Evolutionary conservation across 2,888 invertebrate species (phyloP), one percentile per base, ranked within the genome.

Genomic region (Drosophila nr. perissopoda): DNA sequence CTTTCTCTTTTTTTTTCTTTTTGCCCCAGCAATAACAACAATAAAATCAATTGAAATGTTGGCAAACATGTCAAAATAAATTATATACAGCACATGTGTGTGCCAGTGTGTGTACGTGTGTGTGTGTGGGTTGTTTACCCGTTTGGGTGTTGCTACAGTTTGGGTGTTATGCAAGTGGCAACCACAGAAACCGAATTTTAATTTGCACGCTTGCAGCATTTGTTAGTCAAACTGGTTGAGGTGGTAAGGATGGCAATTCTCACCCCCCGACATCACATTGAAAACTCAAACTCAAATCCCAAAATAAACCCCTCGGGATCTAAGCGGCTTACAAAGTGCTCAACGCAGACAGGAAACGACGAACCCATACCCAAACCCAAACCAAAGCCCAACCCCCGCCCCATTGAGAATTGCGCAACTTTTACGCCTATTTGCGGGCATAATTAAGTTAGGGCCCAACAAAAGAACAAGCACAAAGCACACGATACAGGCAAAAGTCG

Each of bases 31-130:
- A 21, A 16, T 25, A 54, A 68, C 72, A 79, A 92, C 92, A 92
- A 92, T 91, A 76, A 87, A 91, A 90, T 90, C 93, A 92, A 92
- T 92, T 91, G 90, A 92, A 92, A 92, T 92, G 92, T 92, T 92
- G 90, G 91, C 88, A 92, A 92, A 92, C 93, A 92, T 92, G 92
- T 92, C 92, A 92, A 90, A 90, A 88, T 90, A 91, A 92, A 92
- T 92, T 92, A 92, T 89, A 90, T 65, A 72, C 76, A 73, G 71
- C 76, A 72, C 64, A 53, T 69, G 56, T 59, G 61, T 48, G 62
- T 58, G 52, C 42, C 36, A 58, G 53, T 10, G 25, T 18, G 25
- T 27, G 34, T 54, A 53, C 66, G 58, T 68, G 59, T 61, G 48
- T 53, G 45, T 58, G 82, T 73, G 75, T 73, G 78, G 71, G 70